Base-by-base conservation (phyloP, 2,113 vertebrate genomes). In the Xiphophorus maculatus region DNA sequence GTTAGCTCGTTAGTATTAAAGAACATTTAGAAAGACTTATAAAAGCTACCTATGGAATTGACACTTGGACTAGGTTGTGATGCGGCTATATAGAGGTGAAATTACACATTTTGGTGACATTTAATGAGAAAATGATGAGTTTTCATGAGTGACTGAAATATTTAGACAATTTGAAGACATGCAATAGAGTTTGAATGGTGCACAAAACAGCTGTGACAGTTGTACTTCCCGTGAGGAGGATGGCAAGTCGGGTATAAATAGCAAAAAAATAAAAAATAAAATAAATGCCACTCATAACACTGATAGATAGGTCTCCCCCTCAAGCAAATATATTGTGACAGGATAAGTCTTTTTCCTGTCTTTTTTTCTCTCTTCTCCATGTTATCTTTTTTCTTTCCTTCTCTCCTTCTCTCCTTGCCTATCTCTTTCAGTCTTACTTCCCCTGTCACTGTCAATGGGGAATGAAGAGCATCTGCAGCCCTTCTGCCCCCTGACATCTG, bases 381-480 rank as follows among this genome's bases (percentile, higher is more conserved):
- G 67, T 73, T 79, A 58, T 74, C 62, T 68, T 82, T 73, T 85
- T 61, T 84, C 60, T 62, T 67, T 13, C 40, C 14, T 51, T 17
- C 17, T 58, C 14, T 7, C 48, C 27, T n/a, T 69, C 51, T 71
- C 27, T 74, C 10, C 76, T 66, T 63, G 42, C 40, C 11, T 5
- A n/a, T 71, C 66, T 67, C 63, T 78, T 82, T 75, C 76, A 28
- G 44, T 79, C 88, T 79, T 54, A 73, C 35, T 80, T 67, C 88
- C 86, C 80, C 83, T 84, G 80, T 81, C 58, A 0, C 81, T 84
- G 80, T 89, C 90, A 89, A 79, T 84, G 29, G 82, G 81, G 84
- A 88, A 90, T 87, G 92, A 91, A 74, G 76, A 89, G 83, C 92
- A 92, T 92, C 92, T 92, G 90, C 82, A 84, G 80, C 67, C 81